phyloP scores from a whole-genome alignment of 1,140 invertebrate species.

The Goniozus legneri region DNA sequence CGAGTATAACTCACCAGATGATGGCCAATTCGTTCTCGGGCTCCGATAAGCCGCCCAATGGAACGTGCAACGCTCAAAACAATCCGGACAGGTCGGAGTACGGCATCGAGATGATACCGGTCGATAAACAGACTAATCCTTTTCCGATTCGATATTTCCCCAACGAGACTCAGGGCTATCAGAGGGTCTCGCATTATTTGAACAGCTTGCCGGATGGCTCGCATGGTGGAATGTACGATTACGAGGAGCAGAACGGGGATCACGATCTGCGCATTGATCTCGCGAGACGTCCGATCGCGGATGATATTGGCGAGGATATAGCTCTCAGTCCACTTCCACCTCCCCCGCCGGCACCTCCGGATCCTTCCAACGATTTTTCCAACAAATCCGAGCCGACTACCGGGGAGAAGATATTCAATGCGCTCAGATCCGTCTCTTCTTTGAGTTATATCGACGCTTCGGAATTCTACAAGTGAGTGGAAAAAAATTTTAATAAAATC shows the following conservation, averaged over 20 bases:
- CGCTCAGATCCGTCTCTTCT: slow-evolving; percentile 42
- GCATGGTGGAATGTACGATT: slow-evolving; percentile 31
- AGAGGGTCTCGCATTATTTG: slow-evolving; percentile 45
- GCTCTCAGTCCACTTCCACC: slow-evolving; percentile 36
- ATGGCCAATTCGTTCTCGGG: no score
- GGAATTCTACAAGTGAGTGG: slow-evolving; percentile 48
- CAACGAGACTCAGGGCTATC: slow-evolving; percentile 30
- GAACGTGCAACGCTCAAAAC: no score
- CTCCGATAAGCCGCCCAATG: no score
- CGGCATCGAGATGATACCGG: slow-evolving; percentile 40
- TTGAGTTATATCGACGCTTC: slow-evolving; percentile 50
- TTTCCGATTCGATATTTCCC: slow-evolving; percentile 11
- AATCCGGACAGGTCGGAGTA: slow-evolving; percentile 25
- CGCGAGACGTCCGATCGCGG: slow-evolving; percentile 11
- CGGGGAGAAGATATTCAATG: slow-evolving; percentile 49
- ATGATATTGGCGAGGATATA: no score
- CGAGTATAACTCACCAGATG: no score
- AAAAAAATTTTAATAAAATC: neutral
- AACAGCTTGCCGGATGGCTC: slow-evolving; percentile 45
- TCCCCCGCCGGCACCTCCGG: slow-evolving; percentile 42
- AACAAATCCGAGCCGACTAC: slow-evolving; percentile 41
- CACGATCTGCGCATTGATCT: neutral
- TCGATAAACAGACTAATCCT: slow-evolving; percentile 18
- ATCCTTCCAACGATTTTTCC: slow-evolving; percentile 27
- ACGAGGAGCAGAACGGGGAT: neutral